Evolutionary conservation across 2,797 vertebrate species (phyloP), one percentile per base, ranked within the genome.

Genomic region (Falco naumanni): DNA sequence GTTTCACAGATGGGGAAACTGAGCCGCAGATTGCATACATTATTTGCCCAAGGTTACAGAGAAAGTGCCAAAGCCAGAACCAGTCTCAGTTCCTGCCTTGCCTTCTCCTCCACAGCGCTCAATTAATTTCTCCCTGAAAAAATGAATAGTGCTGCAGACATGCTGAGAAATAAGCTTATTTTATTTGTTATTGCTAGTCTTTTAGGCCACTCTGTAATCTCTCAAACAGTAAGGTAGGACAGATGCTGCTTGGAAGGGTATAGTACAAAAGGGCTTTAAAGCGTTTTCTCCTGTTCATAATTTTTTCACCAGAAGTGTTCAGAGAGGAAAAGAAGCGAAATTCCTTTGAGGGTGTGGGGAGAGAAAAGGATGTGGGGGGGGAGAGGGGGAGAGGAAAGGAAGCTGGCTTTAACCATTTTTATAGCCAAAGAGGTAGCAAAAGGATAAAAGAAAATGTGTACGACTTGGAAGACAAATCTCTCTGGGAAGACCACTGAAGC

Each of bases 1-100:
- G 95, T 93, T 95, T 71, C 93, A 86, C 89, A 93, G 89, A 53
- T 95, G 90, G 90, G 94, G 92, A 91, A 94, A 76, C 89, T 92
- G 65, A 95, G 76, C 89, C 90, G 93, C 5, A 1, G 51, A 53
- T 70, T 86, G 84, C 39, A 5, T 34, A 45, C 88, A 54, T 88
- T 91, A 74, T 80, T 88, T 93, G 63, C 80, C 85, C 87, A 93
- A 84, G 87, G 92, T 96, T 85, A 76, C 31, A 41, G 59, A 72
- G 68, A 78, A 80, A 91, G 90, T 79, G 59, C 65, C 72, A 92
- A 75, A 89, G 76, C 47, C 92, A 88, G 54, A 70, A 63, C 63
- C 76, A 45, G 1, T 71, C 72, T 84, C 59, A 3, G 20, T 84
- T 90, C 43, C 65, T 93, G 56, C 93, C 47, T 87, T 87, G 54